Conservation (phyloP, 2,113 vertebrate genomes). For the Zosterops borbonicus region DNA sequence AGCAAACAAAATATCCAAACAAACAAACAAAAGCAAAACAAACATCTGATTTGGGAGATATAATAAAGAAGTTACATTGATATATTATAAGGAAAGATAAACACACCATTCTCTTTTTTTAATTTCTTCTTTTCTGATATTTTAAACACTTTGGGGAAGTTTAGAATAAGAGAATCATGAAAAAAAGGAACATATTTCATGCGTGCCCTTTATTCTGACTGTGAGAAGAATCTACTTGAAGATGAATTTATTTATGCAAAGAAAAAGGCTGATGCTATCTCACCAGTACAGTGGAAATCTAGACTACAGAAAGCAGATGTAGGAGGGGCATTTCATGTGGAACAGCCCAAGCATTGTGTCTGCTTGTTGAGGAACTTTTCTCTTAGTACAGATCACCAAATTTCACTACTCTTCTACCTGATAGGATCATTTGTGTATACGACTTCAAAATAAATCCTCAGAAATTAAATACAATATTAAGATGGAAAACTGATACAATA, state of each 20-base stretch:
- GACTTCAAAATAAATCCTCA: background rate
- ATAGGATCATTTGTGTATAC: background rate
- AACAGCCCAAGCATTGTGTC: background rate
- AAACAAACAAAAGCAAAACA: background rate
- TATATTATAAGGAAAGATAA: background rate
- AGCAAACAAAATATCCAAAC: background rate
- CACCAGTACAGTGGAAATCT: background rate
- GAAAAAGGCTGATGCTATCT: background rate
- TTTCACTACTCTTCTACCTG: background rate
- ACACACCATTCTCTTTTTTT: background rate
- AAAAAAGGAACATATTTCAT: background rate
- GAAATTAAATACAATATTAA: background rate
- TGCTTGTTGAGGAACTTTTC: background rate
- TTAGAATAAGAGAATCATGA: background rate
- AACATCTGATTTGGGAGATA: background rate
- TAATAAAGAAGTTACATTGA: background rate
- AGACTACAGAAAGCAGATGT: background rate
- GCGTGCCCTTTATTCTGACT: background rate
- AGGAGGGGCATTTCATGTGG: accelerated
- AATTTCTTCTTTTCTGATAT: background rate
- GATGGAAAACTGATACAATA: background rate
- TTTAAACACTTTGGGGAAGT: background rate
- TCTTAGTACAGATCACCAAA: background rate
- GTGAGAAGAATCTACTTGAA: background rate
- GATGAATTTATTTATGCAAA: background rate